Evolutionary conservation across 2,797 vertebrate genomes (phyloP).

Genomic region (Gallinago stenura): DNA sequence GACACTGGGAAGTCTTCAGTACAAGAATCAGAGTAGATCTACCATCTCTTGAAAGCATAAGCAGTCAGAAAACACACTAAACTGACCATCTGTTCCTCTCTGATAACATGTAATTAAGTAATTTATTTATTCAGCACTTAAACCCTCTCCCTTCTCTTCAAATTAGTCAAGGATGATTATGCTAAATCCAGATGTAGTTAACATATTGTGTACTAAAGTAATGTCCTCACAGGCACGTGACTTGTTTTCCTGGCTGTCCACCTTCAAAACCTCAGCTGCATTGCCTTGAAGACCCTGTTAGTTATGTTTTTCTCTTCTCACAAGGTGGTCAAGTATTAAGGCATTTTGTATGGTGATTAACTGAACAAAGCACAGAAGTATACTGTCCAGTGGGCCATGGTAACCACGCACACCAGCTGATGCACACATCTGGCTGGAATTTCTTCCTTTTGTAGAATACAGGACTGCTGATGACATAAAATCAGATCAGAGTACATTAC

Average conservation of each 20-base stretch:
- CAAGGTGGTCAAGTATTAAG: neutral
- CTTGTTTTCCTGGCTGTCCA: constrained; percentile 53
- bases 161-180: constrained; percentile 75
- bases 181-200: constrained; percentile 71
- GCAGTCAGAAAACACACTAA: constrained; percentile 56
- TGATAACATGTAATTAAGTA: constrained; percentile 75
- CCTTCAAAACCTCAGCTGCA: neutral
- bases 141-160: constrained; percentile 48
- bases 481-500: neutral
- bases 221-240: constrained; percentile 31
- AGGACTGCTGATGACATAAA: neutral
- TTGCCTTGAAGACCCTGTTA: neutral
- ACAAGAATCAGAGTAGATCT: neutral
- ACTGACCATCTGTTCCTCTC: constrained; percentile 77
- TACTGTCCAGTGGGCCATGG: neutral
- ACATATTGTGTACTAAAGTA: constrained; percentile 46
- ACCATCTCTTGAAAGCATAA: constrained; percentile 38
- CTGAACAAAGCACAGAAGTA: neutral
- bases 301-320: neutral
- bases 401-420: neutral
- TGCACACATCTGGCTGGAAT: neutral
- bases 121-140: constrained; percentile 77
- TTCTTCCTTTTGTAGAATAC: neutral
- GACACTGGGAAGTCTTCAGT: neutral
- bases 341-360: neutral